A percentile compares a stretch with the other conserved stretches of the same genome.
These are phyloP conservation scores for Scotopteryx bipunctaria DNA, from an alignment of 2,888 invertebrate species.

Conservation along the genomic window DNA sequence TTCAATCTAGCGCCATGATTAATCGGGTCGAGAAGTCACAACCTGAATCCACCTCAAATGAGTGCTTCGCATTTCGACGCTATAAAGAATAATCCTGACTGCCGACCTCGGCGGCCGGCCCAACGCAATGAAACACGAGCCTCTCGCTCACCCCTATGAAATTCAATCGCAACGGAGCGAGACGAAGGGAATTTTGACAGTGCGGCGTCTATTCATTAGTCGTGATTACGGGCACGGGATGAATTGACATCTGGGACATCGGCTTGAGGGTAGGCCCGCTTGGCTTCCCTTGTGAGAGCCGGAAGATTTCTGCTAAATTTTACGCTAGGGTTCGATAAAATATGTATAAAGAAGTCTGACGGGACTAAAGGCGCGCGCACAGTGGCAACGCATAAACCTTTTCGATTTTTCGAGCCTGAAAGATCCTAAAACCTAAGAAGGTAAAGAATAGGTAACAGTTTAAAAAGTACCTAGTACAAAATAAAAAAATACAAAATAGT, in stretches of 20 bases:
- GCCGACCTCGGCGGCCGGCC: conserved; percentile 62
- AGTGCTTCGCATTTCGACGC: conserved; percentile 77
- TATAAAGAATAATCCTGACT: conserved; percentile 79
- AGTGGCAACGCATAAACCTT: conserved; percentile 17
- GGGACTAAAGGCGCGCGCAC: conserved; percentile 31
- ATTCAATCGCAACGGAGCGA: conserved; percentile 52
- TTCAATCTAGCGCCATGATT: conserved; percentile 56
- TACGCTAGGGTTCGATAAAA: conserved; percentile 62
- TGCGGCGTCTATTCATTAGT: conserved; percentile 79
- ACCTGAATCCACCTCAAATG: conserved; percentile 75
- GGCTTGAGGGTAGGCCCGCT: conserved; percentile 58
- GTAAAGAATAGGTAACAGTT: too few relatives aligned
- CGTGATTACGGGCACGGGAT: conserved; percentile 74
- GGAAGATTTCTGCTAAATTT: conserved; percentile 70
- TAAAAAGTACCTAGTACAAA: too few relatives aligned
- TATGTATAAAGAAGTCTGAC: conserved; percentile 49
- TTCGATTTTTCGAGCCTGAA: background rate
- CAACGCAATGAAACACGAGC: conserved; percentile 53
- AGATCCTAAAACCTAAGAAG: background rate
- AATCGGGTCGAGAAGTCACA: conserved; percentile 75
- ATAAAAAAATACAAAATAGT: too few relatives aligned
- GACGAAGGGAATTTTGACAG: conserved; percentile 61
- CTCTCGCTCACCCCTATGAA: conserved; percentile 60
- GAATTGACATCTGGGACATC: conserved; percentile 79
- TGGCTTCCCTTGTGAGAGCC: conserved; percentile 64